These are phyloP conservation scores for Patella ulyssiponensis DNA, from an alignment of 2,888 invertebrate genomes.

Conservation along the genomic window DNA sequence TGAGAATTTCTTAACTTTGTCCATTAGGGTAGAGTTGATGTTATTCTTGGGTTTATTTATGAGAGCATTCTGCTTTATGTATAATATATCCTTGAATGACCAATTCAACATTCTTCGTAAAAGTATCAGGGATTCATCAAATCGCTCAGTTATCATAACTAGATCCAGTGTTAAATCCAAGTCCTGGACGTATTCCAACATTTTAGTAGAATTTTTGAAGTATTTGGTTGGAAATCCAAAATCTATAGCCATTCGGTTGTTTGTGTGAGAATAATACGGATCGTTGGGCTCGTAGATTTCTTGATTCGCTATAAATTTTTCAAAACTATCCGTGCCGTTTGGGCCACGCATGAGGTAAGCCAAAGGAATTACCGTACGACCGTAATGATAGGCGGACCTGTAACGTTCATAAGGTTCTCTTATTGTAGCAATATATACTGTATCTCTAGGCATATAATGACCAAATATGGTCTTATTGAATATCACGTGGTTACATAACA, in stretches of 20 bases:
- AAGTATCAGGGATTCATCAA: conserved; percentile 49
- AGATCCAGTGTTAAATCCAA: conserved; percentile 45
- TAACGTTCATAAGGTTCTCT: neutral
- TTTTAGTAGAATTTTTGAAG: conserved; percentile 24
- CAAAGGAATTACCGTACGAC: too few relatives aligned
- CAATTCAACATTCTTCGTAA: conserved; percentile 48
- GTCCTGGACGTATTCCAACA: conserved; percentile 37
- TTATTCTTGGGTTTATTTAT: conserved; percentile 21
- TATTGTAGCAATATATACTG: neutral
- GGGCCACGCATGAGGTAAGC: too few relatives aligned
- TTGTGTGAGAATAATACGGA: neutral
- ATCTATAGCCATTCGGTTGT: neutral
- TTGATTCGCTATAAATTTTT: too few relatives aligned
- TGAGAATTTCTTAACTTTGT: neutral
- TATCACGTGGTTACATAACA: conserved; percentile 4
- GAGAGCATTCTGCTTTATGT: conserved; percentile 24
- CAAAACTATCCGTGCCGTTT: too few relatives aligned
- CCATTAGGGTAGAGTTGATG: neutral
- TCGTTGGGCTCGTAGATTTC: neutral
- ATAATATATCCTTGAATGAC: conserved; percentile 43
- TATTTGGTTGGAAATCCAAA: conserved; percentile 36
- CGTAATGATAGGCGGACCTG: neutral
- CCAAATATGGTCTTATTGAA: neutral
- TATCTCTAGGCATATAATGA: neutral
- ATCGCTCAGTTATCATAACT: conserved; percentile 48